These are phyloP conservation scores for Bellardia bayeri DNA, from an alignment of 2,888 invertebrate species.

Conservation along the genomic window DNA sequence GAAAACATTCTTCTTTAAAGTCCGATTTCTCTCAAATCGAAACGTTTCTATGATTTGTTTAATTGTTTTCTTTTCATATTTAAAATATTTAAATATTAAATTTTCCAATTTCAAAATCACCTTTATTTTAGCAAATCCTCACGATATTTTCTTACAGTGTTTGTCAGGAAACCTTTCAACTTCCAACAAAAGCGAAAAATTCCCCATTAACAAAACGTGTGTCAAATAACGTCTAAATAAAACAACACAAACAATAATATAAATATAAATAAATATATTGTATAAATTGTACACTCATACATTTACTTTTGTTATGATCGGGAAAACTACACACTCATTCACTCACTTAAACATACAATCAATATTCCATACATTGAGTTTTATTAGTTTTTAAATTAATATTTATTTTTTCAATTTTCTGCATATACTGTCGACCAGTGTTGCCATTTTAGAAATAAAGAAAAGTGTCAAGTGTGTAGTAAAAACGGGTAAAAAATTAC, in stretches of 20 bases:
- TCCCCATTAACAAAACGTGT: conserved; percentile 27
- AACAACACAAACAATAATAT: conserved; percentile 30
- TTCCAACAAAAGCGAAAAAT: neutral
- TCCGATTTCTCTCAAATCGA: too few species aligned
- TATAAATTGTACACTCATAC: conserved; percentile 23
- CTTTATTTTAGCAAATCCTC: neutral
- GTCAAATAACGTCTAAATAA: conserved; percentile 20
- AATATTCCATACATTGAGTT: conserved; percentile 53
- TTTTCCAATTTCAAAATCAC: neutral
- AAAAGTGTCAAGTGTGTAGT: too few species aligned
- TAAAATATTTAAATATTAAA: conserved; percentile 1
- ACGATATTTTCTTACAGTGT: conserved; percentile 3
- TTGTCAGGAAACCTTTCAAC: neutral
- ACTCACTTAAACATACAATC: conserved; percentile 14
- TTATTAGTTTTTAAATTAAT: conserved; percentile 71
- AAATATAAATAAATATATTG: neutral
- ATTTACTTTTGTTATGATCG: conserved; percentile 56
- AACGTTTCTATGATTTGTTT: neutral
- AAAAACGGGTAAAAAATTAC: too few species aligned
- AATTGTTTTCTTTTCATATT: neutral
- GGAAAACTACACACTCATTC: conserved; percentile 28
- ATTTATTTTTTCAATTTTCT: conserved; percentile 67
- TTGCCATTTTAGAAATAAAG: too few species aligned
- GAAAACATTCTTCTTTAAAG: too few species aligned
- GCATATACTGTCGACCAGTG: neutral